Evolutionary conservation across 2,888 invertebrate species (phyloP).

Genomic region (Mantis religiosa): DNA sequence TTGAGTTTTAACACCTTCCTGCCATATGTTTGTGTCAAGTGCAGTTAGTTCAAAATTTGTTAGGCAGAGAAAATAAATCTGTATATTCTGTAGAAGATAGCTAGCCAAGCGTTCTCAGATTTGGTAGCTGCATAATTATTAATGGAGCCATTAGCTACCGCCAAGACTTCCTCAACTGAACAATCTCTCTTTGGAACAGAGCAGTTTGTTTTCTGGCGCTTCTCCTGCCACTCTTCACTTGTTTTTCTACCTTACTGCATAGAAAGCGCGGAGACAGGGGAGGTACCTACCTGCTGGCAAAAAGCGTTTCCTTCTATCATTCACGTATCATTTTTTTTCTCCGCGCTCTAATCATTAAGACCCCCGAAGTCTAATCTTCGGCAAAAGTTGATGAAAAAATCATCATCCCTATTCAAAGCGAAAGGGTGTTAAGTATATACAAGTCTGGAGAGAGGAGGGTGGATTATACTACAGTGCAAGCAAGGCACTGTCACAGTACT

Average conservation of each 20-base stretch:
- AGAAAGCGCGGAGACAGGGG: background rate
- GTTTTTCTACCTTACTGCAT: background rate
- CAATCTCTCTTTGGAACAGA: background rate
- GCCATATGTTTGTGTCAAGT: no score
- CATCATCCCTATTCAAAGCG: background rate
- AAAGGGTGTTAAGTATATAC: background rate
- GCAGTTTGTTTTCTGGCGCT: background rate
- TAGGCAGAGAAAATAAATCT: no score
- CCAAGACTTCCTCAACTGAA: background rate
- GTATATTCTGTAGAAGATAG: no score
- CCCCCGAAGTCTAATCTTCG: background rate
- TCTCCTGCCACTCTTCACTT: background rate
- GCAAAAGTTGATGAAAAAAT: slow-evolving; percentile 11
- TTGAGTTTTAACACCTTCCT: no score
- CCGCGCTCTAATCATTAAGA: background rate
- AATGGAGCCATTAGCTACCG: background rate
- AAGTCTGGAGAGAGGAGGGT: background rate
- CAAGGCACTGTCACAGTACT: background rate
- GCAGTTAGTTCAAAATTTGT: no score
- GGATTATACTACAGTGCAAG: background rate
- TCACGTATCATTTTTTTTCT: background rate
- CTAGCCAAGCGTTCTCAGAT: background rate
- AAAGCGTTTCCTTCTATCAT: background rate
- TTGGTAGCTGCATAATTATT: background rate
- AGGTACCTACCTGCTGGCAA: background rate